phyloP scores from a whole-genome alignment of 2,113 vertebrate species.

The Uria lomvia region DNA sequence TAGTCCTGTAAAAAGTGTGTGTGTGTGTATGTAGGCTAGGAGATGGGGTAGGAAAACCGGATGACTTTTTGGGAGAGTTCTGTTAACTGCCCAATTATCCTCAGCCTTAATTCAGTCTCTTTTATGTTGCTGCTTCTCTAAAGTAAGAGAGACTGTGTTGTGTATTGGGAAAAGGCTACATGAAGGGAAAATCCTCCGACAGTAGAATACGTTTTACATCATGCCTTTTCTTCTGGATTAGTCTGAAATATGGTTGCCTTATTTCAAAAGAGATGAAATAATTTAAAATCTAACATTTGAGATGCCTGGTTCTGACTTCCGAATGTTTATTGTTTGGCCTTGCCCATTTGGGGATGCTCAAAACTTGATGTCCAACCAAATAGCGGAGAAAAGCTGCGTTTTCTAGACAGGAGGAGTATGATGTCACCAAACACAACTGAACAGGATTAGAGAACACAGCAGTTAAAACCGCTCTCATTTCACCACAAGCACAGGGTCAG shows the following conservation, averaged over 20 bases:
- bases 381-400: not conserved
- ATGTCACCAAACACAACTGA: not conserved
- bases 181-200: not conserved
- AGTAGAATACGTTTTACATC: not conserved
- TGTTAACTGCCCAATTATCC: not conserved
- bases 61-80: not conserved
- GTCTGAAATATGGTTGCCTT: not conserved
- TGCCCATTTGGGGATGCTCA: not conserved
- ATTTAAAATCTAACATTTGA: not conserved
- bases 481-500: too few species aligned
- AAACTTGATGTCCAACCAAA: not conserved
- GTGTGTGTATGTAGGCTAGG: fast-evolving
- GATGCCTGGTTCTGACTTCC: not conserved
- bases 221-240: not conserved
- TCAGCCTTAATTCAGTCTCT: not conserved
- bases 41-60: not conserved
- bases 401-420: not conserved
- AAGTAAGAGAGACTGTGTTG: not conserved
- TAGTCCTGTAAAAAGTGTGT: not conserved
- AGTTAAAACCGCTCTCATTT: not conserved
- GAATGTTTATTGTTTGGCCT: not conserved
- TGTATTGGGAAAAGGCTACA: not conserved
- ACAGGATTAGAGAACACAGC: not conserved
- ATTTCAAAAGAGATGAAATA: not conserved
- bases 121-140: not conserved